phyloP scores from a whole-genome alignment of 2,113 vertebrate species.

The Tachysurus fulvidraco region DNA sequence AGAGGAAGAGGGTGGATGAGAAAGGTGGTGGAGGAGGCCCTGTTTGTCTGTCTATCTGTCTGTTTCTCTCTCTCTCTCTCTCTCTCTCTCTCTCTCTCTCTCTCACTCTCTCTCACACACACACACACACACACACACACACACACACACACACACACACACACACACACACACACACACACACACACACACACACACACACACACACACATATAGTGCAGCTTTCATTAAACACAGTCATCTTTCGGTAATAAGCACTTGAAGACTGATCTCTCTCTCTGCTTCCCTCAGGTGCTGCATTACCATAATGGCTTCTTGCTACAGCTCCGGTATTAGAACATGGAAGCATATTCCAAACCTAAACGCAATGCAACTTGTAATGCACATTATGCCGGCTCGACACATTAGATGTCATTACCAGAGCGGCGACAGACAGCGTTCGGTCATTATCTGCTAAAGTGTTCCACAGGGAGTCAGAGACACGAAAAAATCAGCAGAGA shows the following conservation, averaged over 20 bases:
- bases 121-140: constrained; percentile 16
- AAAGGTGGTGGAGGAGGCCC: not conserved
- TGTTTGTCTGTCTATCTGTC: not conserved
- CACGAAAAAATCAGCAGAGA: constrained; percentile 32
- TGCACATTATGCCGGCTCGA: constrained; percentile 69
- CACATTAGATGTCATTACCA: constrained; percentile 74
- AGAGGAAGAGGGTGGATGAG: constrained; percentile 16
- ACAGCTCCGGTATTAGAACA: constrained; percentile 69
- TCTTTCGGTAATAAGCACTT: constrained; percentile 60
- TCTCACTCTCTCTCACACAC: too few relatives aligned
- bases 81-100: constrained; percentile 7
- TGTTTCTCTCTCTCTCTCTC: not conserved
- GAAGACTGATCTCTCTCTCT: constrained; percentile 57
- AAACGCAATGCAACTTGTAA: constrained; percentile 73
- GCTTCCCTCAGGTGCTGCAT: constrained; percentile 73
- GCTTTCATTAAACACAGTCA: constrained; percentile 61
- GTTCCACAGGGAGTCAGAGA: constrained; percentile 60
- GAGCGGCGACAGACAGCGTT: constrained; percentile 56
- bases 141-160: constrained; percentile 28
- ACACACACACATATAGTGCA: constrained; percentile 34
- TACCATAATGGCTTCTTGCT: constrained; percentile 77
- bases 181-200: constrained; percentile 13
- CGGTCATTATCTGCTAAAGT: constrained; percentile 73
- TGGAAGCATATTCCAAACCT: constrained; percentile 49
- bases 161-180: constrained; percentile 19